A percentile compares a stretch with the other conserved stretches of the same genome.
These are phyloP conservation scores for Odontocolon sp. DNA, from an alignment of 2,888 invertebrate species.

Conservation along the genomic window DNA sequence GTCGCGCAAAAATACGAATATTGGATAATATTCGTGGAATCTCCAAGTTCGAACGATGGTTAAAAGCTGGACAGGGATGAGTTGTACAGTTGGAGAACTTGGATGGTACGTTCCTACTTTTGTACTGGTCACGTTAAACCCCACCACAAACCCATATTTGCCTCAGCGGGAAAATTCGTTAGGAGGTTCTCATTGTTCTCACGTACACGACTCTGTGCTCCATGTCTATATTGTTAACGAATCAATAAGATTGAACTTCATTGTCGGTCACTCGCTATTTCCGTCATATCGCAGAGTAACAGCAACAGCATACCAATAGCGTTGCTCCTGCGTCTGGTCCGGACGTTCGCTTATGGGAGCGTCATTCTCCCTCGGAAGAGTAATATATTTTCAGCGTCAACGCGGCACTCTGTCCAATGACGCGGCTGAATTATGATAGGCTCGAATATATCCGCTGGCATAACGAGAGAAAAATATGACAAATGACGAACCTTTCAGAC, in stretches of 20 bases:
- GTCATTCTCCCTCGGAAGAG: slow-evolving; percentile 66
- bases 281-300: slow-evolving; percentile 42
- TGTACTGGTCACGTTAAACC: not conserved
- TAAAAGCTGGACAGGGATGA: not conserved
- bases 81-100: not conserved
- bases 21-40: not conserved
- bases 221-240: slow-evolving; percentile 70
- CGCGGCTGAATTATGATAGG: slow-evolving; percentile 64
- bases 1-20: not conserved
- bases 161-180: slow-evolving; percentile 37
- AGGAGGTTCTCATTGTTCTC: slow-evolving; percentile 4
- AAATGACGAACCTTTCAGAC: slow-evolving; percentile 37
- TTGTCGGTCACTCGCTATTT: slow-evolving; percentile 62
- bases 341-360: slow-evolving; percentile 72
- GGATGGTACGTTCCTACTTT: not conserved
- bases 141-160: slow-evolving; percentile 2
- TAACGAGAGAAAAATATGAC: slow-evolving; percentile 35
- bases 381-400: slow-evolving; percentile 69
- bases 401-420: slow-evolving; percentile 60
- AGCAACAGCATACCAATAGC: slow-evolving; percentile 33
- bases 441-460: slow-evolving; percentile 50
- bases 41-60: not conserved
- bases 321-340: slow-evolving; percentile 64
- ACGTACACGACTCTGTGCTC: slow-evolving; percentile 65
- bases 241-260: slow-evolving; percentile 75